phyloP scores from a whole-genome alignment of 2,113 vertebrate genomes.

The Aspidoscelis tigris region DNA sequence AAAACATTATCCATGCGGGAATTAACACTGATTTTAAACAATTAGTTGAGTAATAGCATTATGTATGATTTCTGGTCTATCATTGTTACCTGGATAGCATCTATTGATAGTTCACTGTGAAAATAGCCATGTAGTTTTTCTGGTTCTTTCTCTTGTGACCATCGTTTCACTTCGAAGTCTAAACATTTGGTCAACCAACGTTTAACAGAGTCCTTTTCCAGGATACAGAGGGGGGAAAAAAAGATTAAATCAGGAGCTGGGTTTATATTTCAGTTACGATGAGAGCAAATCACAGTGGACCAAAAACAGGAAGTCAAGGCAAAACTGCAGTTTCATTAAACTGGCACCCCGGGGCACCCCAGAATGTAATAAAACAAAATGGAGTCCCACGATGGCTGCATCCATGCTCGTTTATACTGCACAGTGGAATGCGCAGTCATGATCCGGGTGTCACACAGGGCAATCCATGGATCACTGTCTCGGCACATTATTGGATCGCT shows the following conservation, averaged over 20 bases:
- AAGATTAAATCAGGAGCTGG: slow-evolving; percentile 18
- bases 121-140: slow-evolving; percentile 76
- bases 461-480: too few relatives aligned
- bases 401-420: too few relatives aligned
- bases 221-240: slow-evolving; percentile 25
- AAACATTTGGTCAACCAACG: slow-evolving; percentile 76
- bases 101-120: slow-evolving; percentile 85
- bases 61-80: not conserved
- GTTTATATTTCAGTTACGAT: not conserved
- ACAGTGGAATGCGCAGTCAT: too few relatives aligned
- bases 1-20: not conserved
- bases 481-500: too few relatives aligned
- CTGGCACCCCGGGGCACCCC: too few relatives aligned
- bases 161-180: slow-evolving; percentile 78
- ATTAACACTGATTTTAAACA: slow-evolving; percentile 23
- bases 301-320: too few relatives aligned
- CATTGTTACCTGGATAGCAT: slow-evolving; percentile 85
- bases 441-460: too few relatives aligned
- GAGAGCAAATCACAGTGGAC: too few relatives aligned
- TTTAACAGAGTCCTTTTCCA: slow-evolving; percentile 66
- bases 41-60: not conserved
- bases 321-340: too few relatives aligned
- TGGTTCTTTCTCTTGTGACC: slow-evolving; percentile 76
- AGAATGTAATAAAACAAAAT: too few relatives aligned
- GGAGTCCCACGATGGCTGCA: too few relatives aligned